Evolutionary conservation across 2,113 vertebrate genomes (phyloP), one percentile per base, ranked within the genome.

Genomic region (Oxyura jamaicensis): DNA sequence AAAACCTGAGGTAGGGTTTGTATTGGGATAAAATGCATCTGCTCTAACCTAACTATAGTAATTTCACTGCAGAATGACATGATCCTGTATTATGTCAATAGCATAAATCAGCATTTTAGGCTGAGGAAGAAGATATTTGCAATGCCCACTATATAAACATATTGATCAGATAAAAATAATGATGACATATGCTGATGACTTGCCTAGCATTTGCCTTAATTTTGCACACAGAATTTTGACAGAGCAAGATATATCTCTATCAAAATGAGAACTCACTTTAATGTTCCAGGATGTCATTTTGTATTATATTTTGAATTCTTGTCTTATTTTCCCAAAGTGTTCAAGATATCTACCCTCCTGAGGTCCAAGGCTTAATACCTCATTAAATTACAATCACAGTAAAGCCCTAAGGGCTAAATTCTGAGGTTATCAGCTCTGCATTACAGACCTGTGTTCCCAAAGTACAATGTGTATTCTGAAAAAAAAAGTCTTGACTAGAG

Each of bases 1-100:
- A 88, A 94, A 95, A 97, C 21, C 66, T 78, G 66, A 90, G 53
- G 62, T 88, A 90, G 60, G 23, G 88, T 95, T 96, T 95, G 33
- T 77, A 44, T n/a, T 8, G 3, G 42, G 48, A 93, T 79, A 75
- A 93, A 91, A 79, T 59, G n/a, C 66, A 68, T 91, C 69, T 96
- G 86, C 28, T 89, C 41, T 62, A 62, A 84, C 73, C 84, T 48
- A 92, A 66, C 44, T 75, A 41, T 29, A 73, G 48, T 66, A 7
- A 88, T 94, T 95, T 94, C 66, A 82, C 48, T 82, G 62, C 76
- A 95, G 74, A 92, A 85, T 55, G 48, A 79, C 41, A 87, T 87
- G 83, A 91, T 92, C 69, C 35, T 79, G 39, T 62, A 52, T 83
- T 83, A 78, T 88, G 39, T 83, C 88, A 90, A 52, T 26, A 78